Evolutionary conservation across 2,797 vertebrate species (phyloP).

Genomic region (Acropternis orthonyx): DNA sequence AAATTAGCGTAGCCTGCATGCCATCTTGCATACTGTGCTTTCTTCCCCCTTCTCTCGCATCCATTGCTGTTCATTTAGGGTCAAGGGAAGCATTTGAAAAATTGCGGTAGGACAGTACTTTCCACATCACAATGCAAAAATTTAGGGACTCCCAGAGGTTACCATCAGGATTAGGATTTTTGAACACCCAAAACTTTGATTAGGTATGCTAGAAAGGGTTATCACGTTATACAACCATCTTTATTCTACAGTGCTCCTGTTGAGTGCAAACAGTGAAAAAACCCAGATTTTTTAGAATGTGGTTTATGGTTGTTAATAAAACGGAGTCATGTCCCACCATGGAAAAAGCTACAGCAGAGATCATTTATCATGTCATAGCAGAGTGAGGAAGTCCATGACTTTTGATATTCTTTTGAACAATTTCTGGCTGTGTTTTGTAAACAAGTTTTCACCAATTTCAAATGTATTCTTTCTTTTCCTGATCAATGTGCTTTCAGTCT

Average conservation of each 20-base stretch:
- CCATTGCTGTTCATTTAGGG: background rate
- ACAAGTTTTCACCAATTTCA: background rate
- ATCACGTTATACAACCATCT: background rate
- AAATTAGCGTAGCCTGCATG: background rate
- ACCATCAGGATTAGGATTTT: background rate
- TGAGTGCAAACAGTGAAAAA: background rate
- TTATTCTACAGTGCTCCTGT: background rate
- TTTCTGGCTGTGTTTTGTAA: background rate
- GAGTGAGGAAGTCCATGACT: background rate
- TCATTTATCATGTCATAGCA: background rate
- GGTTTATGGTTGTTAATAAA: background rate
- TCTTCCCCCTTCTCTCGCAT: background rate
- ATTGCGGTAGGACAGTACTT: background rate
- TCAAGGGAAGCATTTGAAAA: background rate
- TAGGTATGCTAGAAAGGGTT: background rate
- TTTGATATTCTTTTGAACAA: background rate
- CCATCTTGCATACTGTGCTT: background rate
- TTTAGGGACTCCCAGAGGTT: background rate
- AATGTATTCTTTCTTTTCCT: background rate
- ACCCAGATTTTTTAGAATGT: background rate
- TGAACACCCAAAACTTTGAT: background rate
- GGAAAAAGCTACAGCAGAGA: background rate
- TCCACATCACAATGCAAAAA: background rate
- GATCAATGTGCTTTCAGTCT: background rate
- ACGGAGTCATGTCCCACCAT: background rate